These are phyloP conservation scores for Leguminivora glycinivorella DNA, from an alignment of 1,140 invertebrate species.

Conservation along the genomic window DNA sequence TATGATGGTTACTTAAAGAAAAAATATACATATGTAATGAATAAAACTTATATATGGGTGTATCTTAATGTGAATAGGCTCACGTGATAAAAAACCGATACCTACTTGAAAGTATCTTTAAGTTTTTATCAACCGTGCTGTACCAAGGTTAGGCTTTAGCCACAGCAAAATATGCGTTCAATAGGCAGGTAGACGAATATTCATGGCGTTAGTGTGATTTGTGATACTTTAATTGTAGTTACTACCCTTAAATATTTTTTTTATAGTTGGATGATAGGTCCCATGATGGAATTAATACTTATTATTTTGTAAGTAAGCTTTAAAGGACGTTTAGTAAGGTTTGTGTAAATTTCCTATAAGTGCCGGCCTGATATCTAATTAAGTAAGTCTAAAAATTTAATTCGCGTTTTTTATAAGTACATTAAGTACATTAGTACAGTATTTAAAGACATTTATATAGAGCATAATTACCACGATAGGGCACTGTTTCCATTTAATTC, in stretches of 20 bases:
- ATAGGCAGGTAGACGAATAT: background rate
- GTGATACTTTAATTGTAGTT: background rate
- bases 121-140: conserved; percentile 8
- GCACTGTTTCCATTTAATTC: too few species aligned
- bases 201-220: background rate
- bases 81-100: conserved; percentile 4
- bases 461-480: too few species aligned
- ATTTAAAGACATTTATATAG: too few species aligned
- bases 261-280: too few species aligned
- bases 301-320: too few species aligned
- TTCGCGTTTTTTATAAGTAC: too few species aligned
- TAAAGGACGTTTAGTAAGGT: background rate
- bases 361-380: too few species aligned
- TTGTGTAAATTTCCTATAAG: background rate
- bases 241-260: background rate
- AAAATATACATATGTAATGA: background rate
- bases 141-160: conserved; percentile 17
- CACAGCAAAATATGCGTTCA: background rate
- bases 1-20: too few species aligned
- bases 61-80: conserved; percentile 24
- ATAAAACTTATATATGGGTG: background rate
- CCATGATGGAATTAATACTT: too few species aligned
- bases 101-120: conserved; percentile 19
- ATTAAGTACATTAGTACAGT: too few species aligned
- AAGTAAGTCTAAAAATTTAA: too few species aligned